Percentiles rank a stretch among this genome's conserved stretches.
Evolutionary conservation across 1,140 invertebrate genomes (phyloP).

Genomic region (Pantala flavescens): DNA sequence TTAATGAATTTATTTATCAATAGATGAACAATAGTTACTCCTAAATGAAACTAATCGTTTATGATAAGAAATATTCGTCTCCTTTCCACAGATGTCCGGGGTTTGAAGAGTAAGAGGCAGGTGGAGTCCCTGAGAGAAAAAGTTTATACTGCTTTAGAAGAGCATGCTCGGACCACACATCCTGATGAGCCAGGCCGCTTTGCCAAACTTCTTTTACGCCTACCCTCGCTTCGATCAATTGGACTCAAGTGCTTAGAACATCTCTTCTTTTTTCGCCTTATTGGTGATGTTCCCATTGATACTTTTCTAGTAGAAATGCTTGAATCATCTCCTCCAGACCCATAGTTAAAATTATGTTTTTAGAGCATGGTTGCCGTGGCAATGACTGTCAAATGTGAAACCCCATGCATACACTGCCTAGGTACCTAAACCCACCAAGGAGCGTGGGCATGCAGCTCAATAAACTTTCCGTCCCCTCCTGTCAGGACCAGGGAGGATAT

Average conservation of each 20-base stretch:
- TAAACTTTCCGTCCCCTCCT: neutral
- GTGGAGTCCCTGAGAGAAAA: conserved; percentile 86
- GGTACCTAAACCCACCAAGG: neutral
- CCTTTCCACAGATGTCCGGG: conserved; percentile 68
- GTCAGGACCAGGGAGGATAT: neutral
- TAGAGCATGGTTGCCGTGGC: neutral
- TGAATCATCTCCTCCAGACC: conserved; percentile 42
- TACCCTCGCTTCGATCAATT: conserved; percentile 90
- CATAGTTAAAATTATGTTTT: conserved; percentile 25
- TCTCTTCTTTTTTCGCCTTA: conserved; percentile 88
- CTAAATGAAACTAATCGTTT: too few species aligned
- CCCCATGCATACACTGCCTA: neutral
- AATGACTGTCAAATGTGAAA: neutral
- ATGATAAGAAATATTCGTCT: too few species aligned
- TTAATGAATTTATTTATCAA: too few species aligned
- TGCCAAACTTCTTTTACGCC: conserved; percentile 81
- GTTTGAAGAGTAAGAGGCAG: conserved; percentile 66
- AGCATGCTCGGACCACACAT: conserved; percentile 79
- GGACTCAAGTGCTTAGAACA: conserved; percentile 93
- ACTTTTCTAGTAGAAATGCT: conserved; percentile 61
- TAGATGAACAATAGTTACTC: too few species aligned
- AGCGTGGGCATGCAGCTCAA: neutral
- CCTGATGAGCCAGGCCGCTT: conserved; percentile 88
- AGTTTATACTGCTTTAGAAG: conserved; percentile 87
- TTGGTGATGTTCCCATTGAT: conserved; percentile 63